Evolutionary conservation across 2,888 invertebrate species (phyloP), one percentile per base, ranked within the genome.

Genomic region (Lithophane semibrunnea): DNA sequence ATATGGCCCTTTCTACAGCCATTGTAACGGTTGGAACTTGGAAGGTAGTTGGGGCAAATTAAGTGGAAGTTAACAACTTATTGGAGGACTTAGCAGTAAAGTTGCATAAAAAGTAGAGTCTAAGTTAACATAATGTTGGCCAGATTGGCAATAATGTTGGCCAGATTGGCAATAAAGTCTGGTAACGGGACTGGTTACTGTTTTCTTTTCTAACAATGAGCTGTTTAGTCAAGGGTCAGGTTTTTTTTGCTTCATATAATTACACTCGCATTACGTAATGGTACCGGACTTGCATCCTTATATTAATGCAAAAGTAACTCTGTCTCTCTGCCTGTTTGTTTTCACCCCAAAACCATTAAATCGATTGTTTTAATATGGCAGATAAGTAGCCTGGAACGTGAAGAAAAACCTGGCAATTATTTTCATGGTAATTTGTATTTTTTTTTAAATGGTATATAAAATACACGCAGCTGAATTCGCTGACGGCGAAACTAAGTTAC

Each of bases 1-100:
- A 72, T 77, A 83, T 44, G 49, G 64, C 72, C 86, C 86, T 84
- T 86, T 84, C 86, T 86, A 84, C 47, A 67, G 9, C 24, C 61
- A 76, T 77, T 82, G 83, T 82, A 85, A 75, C 68, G 72, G 56
- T 24, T 70, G 16, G 63, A 21, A 52, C 52, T 24, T 70, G 16
- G 63, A 21, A 52, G 37, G 52, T 21, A 61, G 60, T 81, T 61
- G 9, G 42, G 60, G 60, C 13, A 44, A 70, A 80, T 75, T 80
- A 75, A 71, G 60, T 70, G 29, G 58, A 24, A 7, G 56, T 37
- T 10, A 29, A 37, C 12, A 70, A 75, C 37, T 69, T 75, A 84
- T 56, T 54, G 63, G 10, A 2, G 18, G n/a, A 63, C 12, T 60
- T 42, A 64, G 52, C 65, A 29, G 58, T 82, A 70, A 82, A 80